Evolutionary conservation across 1,140 invertebrate genomes (phyloP).

Genomic region (Aphaenogaster floridana): DNA sequence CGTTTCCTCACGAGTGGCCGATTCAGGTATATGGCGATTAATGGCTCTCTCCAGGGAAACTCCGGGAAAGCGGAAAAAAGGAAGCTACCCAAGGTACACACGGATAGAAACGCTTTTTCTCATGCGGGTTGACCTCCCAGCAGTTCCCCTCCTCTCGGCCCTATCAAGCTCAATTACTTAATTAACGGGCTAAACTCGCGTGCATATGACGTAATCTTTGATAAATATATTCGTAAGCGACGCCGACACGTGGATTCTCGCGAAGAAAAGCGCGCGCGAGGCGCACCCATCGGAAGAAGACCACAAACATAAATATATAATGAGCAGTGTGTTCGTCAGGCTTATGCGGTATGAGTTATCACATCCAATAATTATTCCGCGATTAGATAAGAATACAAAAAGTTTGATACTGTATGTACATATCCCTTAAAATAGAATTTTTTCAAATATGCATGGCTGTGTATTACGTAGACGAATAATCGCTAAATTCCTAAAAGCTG

Average conservation of each 20-base stretch:
- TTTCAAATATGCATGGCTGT: neutral
- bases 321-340: neutral
- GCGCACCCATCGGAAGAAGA: neutral
- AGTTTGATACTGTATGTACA: neutral
- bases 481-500: neutral
- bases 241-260: neutral
- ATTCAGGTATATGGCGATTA: slow-evolving; percentile 68
- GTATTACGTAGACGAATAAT: neutral
- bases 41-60: slow-evolving; percentile 53
- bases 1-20: slow-evolving; percentile 47
- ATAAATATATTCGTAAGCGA: slow-evolving; percentile 56
- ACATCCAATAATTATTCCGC: neutral
- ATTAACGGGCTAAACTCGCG: slow-evolving; percentile 72
- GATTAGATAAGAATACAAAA: slow-evolving; percentile 1
- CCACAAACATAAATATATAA: neutral
- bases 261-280: neutral
- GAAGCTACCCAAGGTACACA: neutral
- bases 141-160: neutral
- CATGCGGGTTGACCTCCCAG: slow-evolving; percentile 74
- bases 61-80: slow-evolving; percentile 2
- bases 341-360: neutral
- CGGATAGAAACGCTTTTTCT: slow-evolving; percentile 65
- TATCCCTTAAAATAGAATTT: slow-evolving; percentile 19
- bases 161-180: slow-evolving; percentile 76
- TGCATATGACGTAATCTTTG: slow-evolving; percentile 72